These are phyloP conservation scores for Cryptophagus acutangulus DNA, from an alignment of 2,888 invertebrate genomes.

Conservation along the genomic window DNA sequence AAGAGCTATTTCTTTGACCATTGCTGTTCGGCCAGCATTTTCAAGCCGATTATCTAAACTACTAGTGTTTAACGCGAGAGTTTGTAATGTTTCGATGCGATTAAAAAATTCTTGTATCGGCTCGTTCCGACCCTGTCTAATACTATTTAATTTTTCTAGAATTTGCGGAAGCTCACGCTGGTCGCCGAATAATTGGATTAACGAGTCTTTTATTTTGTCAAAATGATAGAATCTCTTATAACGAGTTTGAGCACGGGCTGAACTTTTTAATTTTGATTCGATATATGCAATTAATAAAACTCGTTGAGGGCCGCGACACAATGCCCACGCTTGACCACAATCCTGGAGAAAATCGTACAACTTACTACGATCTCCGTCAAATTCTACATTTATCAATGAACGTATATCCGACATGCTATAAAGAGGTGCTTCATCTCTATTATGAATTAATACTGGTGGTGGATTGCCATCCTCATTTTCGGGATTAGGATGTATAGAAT, in stretches of 20 bases:
- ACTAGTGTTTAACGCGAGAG: neutral
- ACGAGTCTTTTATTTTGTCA: neutral
- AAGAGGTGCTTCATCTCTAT: neutral
- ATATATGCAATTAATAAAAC: constrained; percentile 3
- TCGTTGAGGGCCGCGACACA: constrained; percentile 2
- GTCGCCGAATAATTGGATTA: neutral
- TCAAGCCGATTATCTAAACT: neutral
- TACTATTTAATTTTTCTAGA: neutral
- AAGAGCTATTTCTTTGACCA: constrained; percentile 1
- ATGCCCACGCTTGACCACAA: constrained; percentile 1
- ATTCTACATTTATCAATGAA: constrained; percentile 2
- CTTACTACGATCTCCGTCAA: neutral
- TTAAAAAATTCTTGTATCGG: constrained; percentile 4
- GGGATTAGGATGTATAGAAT: no score
- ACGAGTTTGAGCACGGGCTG: constrained; percentile 4
- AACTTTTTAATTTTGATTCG: constrained; percentile 2
- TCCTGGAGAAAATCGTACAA: constrained; percentile 7
- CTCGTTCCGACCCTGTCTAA: neutral
- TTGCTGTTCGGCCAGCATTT: neutral
- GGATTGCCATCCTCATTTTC: no score
- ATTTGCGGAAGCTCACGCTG: neutral
- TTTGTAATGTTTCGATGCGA: constrained; percentile 3
- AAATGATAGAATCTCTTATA: neutral
- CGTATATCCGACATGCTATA: constrained; percentile 6
- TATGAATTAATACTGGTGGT: no score